phyloP scores from a whole-genome alignment of 2,113 vertebrate species.

The Cynopterus brachyotis region DNA sequence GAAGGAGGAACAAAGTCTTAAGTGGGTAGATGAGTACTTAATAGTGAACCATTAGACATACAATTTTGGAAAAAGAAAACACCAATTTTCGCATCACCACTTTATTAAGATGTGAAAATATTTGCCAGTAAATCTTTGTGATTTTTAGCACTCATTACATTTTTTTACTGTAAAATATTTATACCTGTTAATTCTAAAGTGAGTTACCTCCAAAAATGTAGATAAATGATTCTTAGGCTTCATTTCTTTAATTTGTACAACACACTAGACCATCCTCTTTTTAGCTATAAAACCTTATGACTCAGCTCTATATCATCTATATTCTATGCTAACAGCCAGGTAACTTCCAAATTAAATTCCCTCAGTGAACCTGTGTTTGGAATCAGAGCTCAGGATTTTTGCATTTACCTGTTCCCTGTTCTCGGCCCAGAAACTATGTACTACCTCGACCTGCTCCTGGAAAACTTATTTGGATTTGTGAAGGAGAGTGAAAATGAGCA shows the following conservation, averaged over 20 bases:
- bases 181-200: not conserved
- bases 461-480: not conserved
- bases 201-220: not conserved
- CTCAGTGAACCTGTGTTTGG: not conserved
- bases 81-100: no score
- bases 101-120: conserved; percentile 29
- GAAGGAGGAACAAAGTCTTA: not conserved
- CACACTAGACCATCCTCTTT: not conserved
- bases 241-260: not conserved
- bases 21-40: not conserved
- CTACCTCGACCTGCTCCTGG: not conserved
- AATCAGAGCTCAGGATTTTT: not conserved
- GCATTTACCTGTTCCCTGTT: not conserved
- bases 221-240: not conserved
- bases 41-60: not conserved
- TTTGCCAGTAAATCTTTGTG: not conserved
- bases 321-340: not conserved
- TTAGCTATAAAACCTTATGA: not conserved
- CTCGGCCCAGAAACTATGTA: not conserved
- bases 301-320: not conserved
- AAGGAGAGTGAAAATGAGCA: not conserved
- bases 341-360: not conserved
- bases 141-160: not conserved
- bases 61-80: not conserved
- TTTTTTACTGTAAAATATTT: conserved; percentile 22